phyloP scores from a whole-genome alignment of 2,797 vertebrate species.

The Borostomias antarcticus region DNA sequence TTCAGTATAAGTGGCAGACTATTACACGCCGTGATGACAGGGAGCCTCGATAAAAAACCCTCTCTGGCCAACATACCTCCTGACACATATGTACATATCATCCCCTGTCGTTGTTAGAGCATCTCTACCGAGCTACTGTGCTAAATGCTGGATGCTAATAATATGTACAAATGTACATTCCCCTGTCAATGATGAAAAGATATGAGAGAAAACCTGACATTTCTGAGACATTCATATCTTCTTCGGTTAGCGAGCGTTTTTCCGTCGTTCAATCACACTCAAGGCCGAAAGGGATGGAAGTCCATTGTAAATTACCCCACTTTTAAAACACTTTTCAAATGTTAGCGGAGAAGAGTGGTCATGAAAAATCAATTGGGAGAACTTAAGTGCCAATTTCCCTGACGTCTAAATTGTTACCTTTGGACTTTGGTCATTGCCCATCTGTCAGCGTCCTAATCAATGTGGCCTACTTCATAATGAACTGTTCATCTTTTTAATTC shows the following conservation, averaged over 20 bases:
- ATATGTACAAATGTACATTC: background rate
- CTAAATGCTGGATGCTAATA: background rate
- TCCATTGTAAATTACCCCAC: slow-evolving; percentile 51
- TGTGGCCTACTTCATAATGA: slow-evolving; percentile 78
- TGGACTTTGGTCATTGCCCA: slow-evolving; percentile 73
- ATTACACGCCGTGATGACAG: background rate
- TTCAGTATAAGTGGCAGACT: slow-evolving; percentile 21
- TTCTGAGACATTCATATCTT: slow-evolving; percentile 51
- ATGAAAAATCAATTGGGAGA: slow-evolving; percentile 71
- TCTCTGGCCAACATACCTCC: background rate
- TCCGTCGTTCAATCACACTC: slow-evolving; percentile 52
- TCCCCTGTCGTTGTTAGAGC: too few relatives aligned
- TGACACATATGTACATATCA: too few relatives aligned
- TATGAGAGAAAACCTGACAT: slow-evolving; percentile 44
- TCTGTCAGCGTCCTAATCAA: slow-evolving; percentile 77
- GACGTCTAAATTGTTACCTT: slow-evolving; percentile 77
- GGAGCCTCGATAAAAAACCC: background rate
- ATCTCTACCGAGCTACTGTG: too few relatives aligned
- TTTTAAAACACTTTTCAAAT: slow-evolving; percentile 64
- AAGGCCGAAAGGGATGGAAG: slow-evolving; percentile 55
- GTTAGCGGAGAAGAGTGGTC: slow-evolving; percentile 59
- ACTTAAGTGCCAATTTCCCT: slow-evolving; percentile 71
- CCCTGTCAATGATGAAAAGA: slow-evolving; percentile 29
- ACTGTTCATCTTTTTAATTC: slow-evolving; percentile 84
- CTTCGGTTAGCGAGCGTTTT: slow-evolving; percentile 47